These are phyloP conservation scores for Petrocephalus microphthalmus DNA, from an alignment of 2,113 vertebrate genomes.

Conservation along the genomic window DNA sequence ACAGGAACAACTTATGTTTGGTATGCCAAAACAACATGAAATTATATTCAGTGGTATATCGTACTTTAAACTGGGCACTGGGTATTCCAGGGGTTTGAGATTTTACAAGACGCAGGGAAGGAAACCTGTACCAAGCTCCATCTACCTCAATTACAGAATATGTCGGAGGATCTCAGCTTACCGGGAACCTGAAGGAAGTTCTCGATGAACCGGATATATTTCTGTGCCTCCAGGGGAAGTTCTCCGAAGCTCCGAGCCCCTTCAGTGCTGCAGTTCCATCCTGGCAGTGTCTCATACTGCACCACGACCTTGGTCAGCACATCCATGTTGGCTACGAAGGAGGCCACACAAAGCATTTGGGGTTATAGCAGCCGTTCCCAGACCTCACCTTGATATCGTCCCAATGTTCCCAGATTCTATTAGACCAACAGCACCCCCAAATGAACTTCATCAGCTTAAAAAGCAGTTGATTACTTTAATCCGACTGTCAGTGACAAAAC, in stretches of 20 bases:
- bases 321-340: slow-evolving; percentile 64
- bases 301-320: slow-evolving; percentile 60
- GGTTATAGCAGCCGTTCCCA: background rate
- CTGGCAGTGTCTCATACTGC: slow-evolving; percentile 61
- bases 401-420: background rate
- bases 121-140: background rate
- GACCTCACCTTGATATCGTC: background rate
- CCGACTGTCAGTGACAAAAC: background rate
- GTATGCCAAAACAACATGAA: background rate
- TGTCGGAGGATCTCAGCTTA: slow-evolving; percentile 33
- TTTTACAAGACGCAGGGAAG: background rate
- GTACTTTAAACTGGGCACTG: background rate
- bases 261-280: slow-evolving; percentile 66
- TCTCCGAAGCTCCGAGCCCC: slow-evolving; percentile 54
- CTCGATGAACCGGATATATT: slow-evolving; percentile 65
- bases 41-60: background rate
- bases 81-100: background rate
- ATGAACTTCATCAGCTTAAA: background rate
- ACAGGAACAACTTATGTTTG: background rate
- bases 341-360: background rate
- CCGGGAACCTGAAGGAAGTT: slow-evolving; percentile 65
- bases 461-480: background rate
- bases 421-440: background rate
- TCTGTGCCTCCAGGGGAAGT: slow-evolving; percentile 58
- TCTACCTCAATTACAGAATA: background rate